Percentiles rank a stretch among this genome's conserved stretches.
Evolutionary conservation across 2,113 vertebrate species (phyloP).

Genomic region (Crotalus helleri): DNA sequence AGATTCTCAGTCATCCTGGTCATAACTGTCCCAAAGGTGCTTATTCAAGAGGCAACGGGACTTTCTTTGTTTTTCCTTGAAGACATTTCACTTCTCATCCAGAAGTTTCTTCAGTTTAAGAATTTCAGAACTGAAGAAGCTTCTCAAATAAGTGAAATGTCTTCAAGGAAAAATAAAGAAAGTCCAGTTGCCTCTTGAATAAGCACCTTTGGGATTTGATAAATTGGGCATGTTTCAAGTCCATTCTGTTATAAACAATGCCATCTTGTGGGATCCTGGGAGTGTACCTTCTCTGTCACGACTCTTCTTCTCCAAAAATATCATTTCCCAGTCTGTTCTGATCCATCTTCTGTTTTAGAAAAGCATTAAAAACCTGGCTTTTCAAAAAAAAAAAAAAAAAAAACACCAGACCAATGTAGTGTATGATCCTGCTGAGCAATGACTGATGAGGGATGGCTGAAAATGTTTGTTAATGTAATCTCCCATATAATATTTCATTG

Average conservation of each 20-base stretch:
- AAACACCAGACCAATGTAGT: neutral
- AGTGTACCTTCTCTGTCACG: neutral
- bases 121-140: neutral
- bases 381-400: neutral
- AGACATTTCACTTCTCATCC: neutral
- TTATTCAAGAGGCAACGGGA: neutral
- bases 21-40: neutral
- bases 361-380: neutral
- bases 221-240: neutral
- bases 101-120: neutral
- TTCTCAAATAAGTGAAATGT: neutral
- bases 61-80: neutral
- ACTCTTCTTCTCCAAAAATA: neutral
- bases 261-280: neutral
- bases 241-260: neutral
- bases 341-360: neutral
- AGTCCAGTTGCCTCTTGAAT: neutral
- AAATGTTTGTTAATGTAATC: neutral
- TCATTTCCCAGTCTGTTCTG: neutral
- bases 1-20: neutral
- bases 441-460: neutral
- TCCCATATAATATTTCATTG: neutral
- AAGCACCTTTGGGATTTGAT: neutral
- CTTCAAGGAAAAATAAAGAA: neutral
- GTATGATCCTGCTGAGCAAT: neutral